Conservation (phyloP, 2,797 vertebrate species). For the Sarcoramphus papa region DNA sequence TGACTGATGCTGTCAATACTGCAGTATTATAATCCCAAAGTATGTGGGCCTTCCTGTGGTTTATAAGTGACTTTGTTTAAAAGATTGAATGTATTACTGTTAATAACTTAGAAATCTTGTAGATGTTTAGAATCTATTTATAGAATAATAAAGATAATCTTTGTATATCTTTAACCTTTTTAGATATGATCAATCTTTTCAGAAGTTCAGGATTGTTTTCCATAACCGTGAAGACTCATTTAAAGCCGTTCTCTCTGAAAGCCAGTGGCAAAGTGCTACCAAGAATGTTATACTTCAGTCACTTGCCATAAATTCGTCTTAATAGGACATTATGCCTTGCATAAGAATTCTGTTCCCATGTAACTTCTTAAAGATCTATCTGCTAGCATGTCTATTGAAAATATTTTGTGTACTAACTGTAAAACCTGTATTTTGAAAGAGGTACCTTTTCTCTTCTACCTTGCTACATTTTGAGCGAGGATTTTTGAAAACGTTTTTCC, state of each 20-base stretch:
- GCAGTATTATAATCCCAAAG: background rate
- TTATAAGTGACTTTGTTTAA: background rate
- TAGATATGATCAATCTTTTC: background rate
- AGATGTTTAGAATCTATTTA: background rate
- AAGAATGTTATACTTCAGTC: fast-evolving
- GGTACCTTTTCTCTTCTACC: background rate
- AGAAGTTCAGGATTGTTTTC: background rate
- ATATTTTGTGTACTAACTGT: background rate
- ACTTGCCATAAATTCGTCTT: background rate
- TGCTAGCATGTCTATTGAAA: background rate
- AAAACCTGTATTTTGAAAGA: background rate
- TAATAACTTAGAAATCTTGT: background rate
- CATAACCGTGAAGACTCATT: fast-evolving
- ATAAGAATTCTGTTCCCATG: fast-evolving
- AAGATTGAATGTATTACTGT: background rate
- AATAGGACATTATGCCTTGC: background rate
- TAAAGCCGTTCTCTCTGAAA: background rate
- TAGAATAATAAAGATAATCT: background rate
- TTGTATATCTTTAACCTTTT: background rate
- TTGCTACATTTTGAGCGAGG: background rate
- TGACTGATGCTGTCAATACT: background rate
- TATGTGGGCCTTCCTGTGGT: background rate
- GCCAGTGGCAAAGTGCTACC: background rate
- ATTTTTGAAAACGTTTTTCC: background rate
- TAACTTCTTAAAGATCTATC: background rate